These are phyloP conservation scores for Drosophila quinaria DNA, from an alignment of 2,888 invertebrate species.

Conservation along the genomic window DNA sequence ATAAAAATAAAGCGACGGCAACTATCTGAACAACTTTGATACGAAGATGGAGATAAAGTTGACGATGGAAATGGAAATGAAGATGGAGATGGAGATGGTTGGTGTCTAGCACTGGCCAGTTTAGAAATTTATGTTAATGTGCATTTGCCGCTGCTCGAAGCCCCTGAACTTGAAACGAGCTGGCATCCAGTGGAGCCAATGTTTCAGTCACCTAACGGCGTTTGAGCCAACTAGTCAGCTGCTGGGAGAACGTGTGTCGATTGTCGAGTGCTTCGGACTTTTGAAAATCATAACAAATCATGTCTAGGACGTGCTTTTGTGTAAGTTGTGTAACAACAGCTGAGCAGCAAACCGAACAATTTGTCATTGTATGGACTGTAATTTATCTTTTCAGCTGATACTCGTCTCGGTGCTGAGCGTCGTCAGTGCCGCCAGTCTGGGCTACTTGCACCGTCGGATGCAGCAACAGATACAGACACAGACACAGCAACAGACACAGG, in stretches of 20 bases:
- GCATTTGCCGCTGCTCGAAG: conserved; percentile 48
- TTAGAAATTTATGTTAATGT: conserved; percentile 79
- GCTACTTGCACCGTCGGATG: conserved; percentile 40
- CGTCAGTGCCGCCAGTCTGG: conserved; percentile 39
- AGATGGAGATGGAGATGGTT: conserved; percentile 40
- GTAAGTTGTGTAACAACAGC: conserved; percentile 46
- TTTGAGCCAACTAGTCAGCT: conserved; percentile 61
- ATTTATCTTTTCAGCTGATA: conserved; percentile 67
- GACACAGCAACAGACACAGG: neutral
- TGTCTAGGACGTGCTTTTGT: conserved; percentile 59
- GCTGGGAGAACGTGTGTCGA: conserved; percentile 20
- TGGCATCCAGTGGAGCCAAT: conserved; percentile 22
- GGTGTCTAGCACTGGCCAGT: conserved; percentile 33
- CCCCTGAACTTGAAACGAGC: conserved; percentile 76
- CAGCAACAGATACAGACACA: conserved; percentile 21
- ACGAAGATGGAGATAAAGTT: conserved; percentile 23
- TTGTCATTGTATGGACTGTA: conserved; percentile 33
- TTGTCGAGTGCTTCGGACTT: conserved; percentile 10
- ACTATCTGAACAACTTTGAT: conserved; percentile 25
- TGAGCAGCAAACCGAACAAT: conserved; percentile 14
- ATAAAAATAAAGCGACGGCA: conserved; percentile 32
- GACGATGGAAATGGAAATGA: conserved; percentile 25
- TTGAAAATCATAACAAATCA: conserved; percentile 38
- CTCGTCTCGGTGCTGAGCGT: conserved; percentile 46
- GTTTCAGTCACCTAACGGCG: conserved; percentile 60